These are phyloP conservation scores for Nymphicus hollandicus DNA, from an alignment of 2,113 vertebrate species.

Conservation along the genomic window DNA sequence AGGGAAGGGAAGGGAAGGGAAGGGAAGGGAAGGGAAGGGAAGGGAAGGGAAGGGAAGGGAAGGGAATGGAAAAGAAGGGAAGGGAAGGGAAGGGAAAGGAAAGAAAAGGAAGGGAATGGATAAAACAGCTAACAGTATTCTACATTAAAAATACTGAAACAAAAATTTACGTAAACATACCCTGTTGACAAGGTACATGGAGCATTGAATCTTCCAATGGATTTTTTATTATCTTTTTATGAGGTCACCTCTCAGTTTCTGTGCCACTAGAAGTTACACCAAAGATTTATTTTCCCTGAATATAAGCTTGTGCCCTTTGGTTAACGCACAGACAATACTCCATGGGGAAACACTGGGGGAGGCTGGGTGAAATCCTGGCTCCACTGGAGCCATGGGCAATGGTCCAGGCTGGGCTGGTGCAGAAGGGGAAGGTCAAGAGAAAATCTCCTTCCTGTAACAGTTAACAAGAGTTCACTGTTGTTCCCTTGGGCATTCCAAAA, in stretches of 20 bases:
- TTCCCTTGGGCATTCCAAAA: neutral
- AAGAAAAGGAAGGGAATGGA: neutral
- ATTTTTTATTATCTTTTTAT: neutral
- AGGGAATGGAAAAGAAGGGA: no score
- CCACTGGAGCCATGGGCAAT: neutral
- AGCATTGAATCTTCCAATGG: neutral
- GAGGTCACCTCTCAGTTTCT: neutral
- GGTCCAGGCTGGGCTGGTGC: neutral
- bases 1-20: neutral
- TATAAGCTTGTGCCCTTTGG: neutral
- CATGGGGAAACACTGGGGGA: neutral
- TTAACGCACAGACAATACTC: neutral
- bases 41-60: neutral
- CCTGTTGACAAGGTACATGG: neutral
- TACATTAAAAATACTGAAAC: neutral
- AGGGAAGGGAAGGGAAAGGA: neutral
- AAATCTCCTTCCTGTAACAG: neutral
- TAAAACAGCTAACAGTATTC: neutral
- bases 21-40: neutral
- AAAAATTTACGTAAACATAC: neutral
- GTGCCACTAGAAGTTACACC: neutral
- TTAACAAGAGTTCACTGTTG: neutral
- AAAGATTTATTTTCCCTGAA: neutral
- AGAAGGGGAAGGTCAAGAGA: neutral
- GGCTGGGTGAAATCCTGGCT: neutral